Evolutionary conservation across 2,113 vertebrate genomes (phyloP), one percentile per base, ranked within the genome.

Genomic region (Pygoscelis adeliae): DNA sequence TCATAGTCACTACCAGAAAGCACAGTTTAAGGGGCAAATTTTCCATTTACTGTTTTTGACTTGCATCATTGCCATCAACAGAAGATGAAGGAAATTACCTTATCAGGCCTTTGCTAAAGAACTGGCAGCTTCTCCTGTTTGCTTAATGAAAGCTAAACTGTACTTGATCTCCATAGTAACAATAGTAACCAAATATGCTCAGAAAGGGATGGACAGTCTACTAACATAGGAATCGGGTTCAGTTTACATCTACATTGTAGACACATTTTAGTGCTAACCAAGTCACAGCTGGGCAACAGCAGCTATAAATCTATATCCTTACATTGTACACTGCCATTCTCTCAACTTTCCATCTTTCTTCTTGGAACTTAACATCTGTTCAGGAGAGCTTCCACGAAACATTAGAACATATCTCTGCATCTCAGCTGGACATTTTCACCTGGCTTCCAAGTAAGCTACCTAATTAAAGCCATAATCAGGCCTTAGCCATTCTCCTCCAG

Each of bases 21-120:
- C 23, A 69, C 5, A 70, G 5, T 19, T 84, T 61, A 74, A 87
- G 53, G 72, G 36, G 16, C 30, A 96, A 10, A 15, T 56, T 85
- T 52, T 77, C 63, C 18, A 62, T 56, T 52, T 61, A 18, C 23
- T 78, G 36, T 17, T 22, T 52, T 58, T 77, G 40, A 49, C 17
- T 87, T 73, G 25, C 40, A 66, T 66, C 30, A 49, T 7, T 84
- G 17, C 42, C 36, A 5, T 55, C 62, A 80, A 50, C 21, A 6
- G 1, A 3, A 65, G 9, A 21, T 42, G 42, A 71, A 77, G 52
- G 26, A 69, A 90, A 50, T 83, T 65, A 99, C 98, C 98, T 99
- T 98, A 74, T 99, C 98, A 21, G 99, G 97, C 6, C 98, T 99
- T 91, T 99, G 98, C 32, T 99, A 98, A 91, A 99, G 97, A 97